Base-by-base conservation (phyloP, 2,888 invertebrate genomes). In the Cyrtodaria siliqua region DNA sequence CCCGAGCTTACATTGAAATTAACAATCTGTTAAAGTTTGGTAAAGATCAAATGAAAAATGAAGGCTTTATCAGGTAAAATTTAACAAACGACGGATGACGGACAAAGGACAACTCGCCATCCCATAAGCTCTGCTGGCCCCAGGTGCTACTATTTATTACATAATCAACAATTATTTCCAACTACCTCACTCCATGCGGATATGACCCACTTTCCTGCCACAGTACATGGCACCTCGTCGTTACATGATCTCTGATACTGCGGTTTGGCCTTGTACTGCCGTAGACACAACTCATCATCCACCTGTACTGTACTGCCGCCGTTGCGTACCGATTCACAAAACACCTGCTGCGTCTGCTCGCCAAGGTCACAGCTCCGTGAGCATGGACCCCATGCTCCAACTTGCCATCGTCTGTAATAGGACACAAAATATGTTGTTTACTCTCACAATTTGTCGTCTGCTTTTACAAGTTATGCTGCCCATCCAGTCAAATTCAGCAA, bases 331-430 rank as follows among this genome's bases (percentile, higher is more conserved):
- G 86, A 80, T 50, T 86, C 76, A 81, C 91, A 91, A 73, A 75
- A 84, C 26, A 89, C 88, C 6, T 95, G 95, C 93, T 98, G 97
- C 88, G 95, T 95, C 79, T 97, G 96, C 24, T 98, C 97, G 62
- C 99, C 99, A 6, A 98, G 97, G 0, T 98, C 99, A 91, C 99
- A 99, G 29, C 96, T 95, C 80, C 98, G 95, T 9, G 97, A 97
- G 93, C 99, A 99, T 66, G 96, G 95, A 18, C 96, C 96, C 57
- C 96, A 96, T 49, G 95, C 94, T 12, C 96, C 96, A 97, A 77
- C 73, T 47, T 85, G 78, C 90, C 90, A 91, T 23, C 69, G 64
- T 2, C 90, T 91, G 83, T 8, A 72, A 73, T 12, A 52, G 18
- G 9, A 18, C 9, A 42, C 4, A 6, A 44, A 44, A 20, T 9